Evolutionary conservation across 2,113 vertebrate species (phyloP), one percentile per base, ranked within the genome.

Genomic region (Prunella himalayana): DNA sequence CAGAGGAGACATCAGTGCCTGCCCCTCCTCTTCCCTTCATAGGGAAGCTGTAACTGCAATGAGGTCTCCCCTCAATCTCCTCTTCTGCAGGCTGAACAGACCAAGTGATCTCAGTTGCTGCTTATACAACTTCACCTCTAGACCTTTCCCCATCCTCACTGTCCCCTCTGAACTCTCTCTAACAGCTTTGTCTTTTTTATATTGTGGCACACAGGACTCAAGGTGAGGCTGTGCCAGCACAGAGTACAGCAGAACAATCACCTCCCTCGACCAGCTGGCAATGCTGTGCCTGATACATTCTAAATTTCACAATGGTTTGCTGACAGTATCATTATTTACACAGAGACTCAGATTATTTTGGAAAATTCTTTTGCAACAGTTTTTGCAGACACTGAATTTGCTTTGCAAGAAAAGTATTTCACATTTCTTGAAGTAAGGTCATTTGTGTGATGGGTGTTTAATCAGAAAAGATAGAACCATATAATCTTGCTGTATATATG

Each of bases 1-100:
- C 4, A 73, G 27, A 19, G 2, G 1, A 50, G 22, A 59, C 15
- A 28, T 39, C 60, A 53, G 13, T 21, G 23, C 13, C 44, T 66
- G 69, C 1, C 5, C 15, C 8, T 72, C 8, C 12, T 37, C 44
- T 21, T 66, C 27, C 42, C 13, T 9, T 39, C 28, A 4, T 0
- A 0, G 33, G 31, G 15, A 50, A 7, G 18, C 2, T 72, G 31
- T 0, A 71, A 16, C 9, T n/a, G 10, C 28, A 39, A 0, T 15
- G 33, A 24, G 19, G 23, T 68, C 13, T 60, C 15, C 13, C 13
- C 17, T 73, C 59, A 24, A 9, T 41, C 15, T 80, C 10, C 28
- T 53, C 24, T 27, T 18, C 39, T 63, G 4, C 19, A 39, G 20
- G 13, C 33, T 82, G 51, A 50, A 33, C 53, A 10, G 6, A 44